Percentiles rank a stretch among this genome's conserved stretches.
phyloP scores from a whole-genome alignment of 1,140 invertebrate species.

The Ceratina calcarata region DNA sequence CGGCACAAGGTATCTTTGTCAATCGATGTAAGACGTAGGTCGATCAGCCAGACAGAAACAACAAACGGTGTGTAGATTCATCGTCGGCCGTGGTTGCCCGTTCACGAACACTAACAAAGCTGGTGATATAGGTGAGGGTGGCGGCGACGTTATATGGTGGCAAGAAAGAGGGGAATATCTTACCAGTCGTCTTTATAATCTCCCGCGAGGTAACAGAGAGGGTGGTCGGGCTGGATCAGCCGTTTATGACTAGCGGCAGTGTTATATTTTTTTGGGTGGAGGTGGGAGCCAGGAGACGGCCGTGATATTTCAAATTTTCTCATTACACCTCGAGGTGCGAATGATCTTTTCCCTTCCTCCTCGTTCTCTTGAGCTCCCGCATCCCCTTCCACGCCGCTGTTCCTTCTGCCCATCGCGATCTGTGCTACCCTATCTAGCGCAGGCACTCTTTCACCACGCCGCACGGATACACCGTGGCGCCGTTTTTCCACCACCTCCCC shows the following conservation, averaged over 20 bases:
- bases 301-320: constrained; percentile 81
- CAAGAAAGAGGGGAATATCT: constrained; percentile 58
- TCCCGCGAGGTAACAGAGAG: constrained; percentile 59
- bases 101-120: no score
- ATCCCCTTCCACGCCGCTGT: constrained; percentile 15
- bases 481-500: constrained; percentile 54
- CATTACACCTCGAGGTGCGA: constrained; percentile 79
- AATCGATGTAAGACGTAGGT: no score
- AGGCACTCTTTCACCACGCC: constrained; percentile 44
- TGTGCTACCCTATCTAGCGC: constrained; percentile 45
- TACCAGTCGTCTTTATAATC: constrained; percentile 73
- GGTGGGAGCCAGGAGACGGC: constrained; percentile 53
- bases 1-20: no score
- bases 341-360: constrained; percentile 66
- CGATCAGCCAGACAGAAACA: no score
- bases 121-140: no score
- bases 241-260: constrained; percentile 73
- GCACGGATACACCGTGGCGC: constrained; percentile 59
- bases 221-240: constrained; percentile 66
- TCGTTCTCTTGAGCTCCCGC: constrained; percentile 37
- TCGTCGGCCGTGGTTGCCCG: no score
- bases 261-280: constrained; percentile 58
- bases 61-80: no score
- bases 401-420: constrained; percentile 18
- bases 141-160: constrained; percentile 24